Evolutionary conservation across 2,797 vertebrate genomes (phyloP).

Genomic region (Catostomus latipinnis): DNA sequence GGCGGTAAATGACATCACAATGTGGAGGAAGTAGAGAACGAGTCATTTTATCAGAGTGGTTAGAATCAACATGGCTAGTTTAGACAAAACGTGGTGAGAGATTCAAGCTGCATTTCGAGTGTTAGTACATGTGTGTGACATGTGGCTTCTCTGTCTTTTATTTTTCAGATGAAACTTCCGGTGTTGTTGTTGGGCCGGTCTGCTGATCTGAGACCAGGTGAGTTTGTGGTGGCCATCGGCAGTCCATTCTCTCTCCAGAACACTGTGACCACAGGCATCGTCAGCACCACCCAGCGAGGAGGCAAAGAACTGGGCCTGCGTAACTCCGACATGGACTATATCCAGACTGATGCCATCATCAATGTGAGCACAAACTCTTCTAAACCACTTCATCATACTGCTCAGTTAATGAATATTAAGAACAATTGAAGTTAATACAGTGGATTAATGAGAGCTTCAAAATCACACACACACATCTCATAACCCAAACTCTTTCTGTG

Average conservation of each 20-base stretch:
- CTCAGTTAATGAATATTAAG: background rate
- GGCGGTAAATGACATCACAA: too few relatives aligned
- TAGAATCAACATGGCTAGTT: background rate
- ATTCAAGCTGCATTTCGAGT: background rate
- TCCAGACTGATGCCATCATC: constrained; percentile 98
- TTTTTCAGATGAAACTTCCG: constrained; percentile 85
- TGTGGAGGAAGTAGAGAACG: too few relatives aligned
- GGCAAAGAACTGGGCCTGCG: constrained; percentile 94
- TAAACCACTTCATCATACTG: background rate
- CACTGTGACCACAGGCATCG: constrained; percentile 96
- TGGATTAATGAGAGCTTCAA: too few relatives aligned
- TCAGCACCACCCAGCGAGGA: constrained; percentile 94
- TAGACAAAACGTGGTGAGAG: too few relatives aligned
- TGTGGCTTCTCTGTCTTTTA: background rate
- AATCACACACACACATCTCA: too few relatives aligned
- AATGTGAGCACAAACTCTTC: constrained; percentile 78
- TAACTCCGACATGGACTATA: constrained; percentile 97
- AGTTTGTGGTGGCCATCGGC: constrained; percentile 95
- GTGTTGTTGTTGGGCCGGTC: constrained; percentile 91
- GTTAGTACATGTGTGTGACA: background rate
- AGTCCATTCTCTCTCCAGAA: constrained; percentile 97
- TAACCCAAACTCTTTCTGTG: constrained; percentile 55
- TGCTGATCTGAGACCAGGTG: constrained; percentile 90
- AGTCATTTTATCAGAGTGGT: too few relatives aligned
- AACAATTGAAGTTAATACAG: too few relatives aligned